Base-by-base conservation (phyloP, 2,113 vertebrate species). In the Brachyhypopomus occidentalis region DNA sequence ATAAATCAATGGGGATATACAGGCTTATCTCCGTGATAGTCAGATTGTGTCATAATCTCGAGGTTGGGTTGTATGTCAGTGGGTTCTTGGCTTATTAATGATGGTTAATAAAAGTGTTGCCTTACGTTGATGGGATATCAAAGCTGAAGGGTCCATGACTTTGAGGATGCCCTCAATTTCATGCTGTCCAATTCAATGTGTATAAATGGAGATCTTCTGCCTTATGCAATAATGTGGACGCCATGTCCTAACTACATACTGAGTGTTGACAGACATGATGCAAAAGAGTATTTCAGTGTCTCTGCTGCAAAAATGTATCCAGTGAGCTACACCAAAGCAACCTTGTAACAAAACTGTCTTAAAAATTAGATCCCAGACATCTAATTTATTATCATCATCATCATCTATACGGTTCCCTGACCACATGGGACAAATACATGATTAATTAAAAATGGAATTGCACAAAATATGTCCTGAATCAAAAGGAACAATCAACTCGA, bases 1-100 rank as follows among this genome's bases (percentile, higher is more conserved):
- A 96, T 96, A 95, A 96, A 96, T 97, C 91, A 91, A 78, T 6
- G 60, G 27, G 81, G 71, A 81, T 81, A 82, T 60, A 84, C 77
- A 80, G 20, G 38, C 73, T 30, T n/a, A 80, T 78, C 34, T 74
- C 70, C 70, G 63, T 52, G 66, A 85, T 59, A 38, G 34, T 23
- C 71, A 62, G 60, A 58, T 75, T 75, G 69, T 56, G 59, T 76
- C 64, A 27, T 72, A 38, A 45, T 55, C 19, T 77, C 14, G 64
- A 78, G 70, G 23, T 9, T 1, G 25, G 25, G 22, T 80, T 48
- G 14, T 80, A 74, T 74, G 60, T 80, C 77, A 69, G 27, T 20
- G 62, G 34, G 74, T 45, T 69, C 6, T 30, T 55, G 67, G 19
- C 38, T 77, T 74, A 86, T 80, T 80, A 67, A 86, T 86, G 70